These are phyloP conservation scores for Archips xylosteana DNA, from an alignment of 2,888 invertebrate genomes.

Conservation along the genomic window DNA sequence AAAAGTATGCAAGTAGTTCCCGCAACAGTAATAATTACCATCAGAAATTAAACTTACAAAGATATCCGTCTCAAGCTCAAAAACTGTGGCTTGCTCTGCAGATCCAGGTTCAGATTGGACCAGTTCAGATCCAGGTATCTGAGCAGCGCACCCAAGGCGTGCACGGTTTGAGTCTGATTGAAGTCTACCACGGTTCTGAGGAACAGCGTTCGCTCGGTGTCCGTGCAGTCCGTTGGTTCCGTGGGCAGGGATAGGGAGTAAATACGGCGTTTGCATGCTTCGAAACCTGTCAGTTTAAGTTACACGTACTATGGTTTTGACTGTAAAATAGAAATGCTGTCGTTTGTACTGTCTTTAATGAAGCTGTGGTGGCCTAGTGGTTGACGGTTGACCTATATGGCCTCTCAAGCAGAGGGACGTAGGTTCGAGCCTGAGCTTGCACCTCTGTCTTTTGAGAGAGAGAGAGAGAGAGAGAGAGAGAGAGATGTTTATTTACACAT, in stretches of 20 bases:
- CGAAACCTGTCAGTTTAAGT: constrained; percentile 71
- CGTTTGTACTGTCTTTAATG: too few species aligned
- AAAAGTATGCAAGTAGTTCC: too few species aligned
- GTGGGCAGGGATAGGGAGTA: constrained; percentile 81
- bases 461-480: too few species aligned
- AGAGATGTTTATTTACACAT: too few species aligned
- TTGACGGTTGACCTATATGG: too few species aligned
- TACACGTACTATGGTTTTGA: too few species aligned
- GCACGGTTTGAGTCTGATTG: constrained; percentile 86
- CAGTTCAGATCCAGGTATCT: constrained; percentile 89
- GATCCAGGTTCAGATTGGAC: constrained; percentile 79
- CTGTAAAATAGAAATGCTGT: too few species aligned
- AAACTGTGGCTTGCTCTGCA: constrained; percentile 79
- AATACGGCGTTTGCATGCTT: constrained; percentile 85
- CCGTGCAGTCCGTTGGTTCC: constrained; percentile 81
- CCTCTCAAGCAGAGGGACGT: too few species aligned
- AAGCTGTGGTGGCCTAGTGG: too few species aligned
- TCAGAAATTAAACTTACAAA: constrained; percentile 79
- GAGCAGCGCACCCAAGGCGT: constrained; percentile 90
- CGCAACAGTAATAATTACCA: too few species aligned
- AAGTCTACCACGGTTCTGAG: constrained; percentile 88
- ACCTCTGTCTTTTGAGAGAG: too few species aligned
- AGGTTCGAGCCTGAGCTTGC: too few species aligned
- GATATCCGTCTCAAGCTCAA: constrained; percentile 85
- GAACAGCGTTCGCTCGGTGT: constrained; percentile 84